Base-by-base conservation (phyloP, 2,888 invertebrate species). In the Suillia variegata region DNA sequence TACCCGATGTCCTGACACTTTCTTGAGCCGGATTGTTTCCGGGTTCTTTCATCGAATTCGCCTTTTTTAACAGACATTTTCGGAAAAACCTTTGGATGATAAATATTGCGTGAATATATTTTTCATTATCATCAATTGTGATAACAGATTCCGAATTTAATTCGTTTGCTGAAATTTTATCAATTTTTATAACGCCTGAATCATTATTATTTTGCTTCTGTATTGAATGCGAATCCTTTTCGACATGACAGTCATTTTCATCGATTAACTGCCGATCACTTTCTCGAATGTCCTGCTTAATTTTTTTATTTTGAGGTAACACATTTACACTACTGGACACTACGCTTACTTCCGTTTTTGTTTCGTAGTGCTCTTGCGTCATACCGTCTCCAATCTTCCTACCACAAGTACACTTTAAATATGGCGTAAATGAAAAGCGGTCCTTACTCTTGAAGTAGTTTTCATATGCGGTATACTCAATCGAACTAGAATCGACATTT, bases 11-110 rank as follows among this genome's bases (percentile, higher is more conserved):
- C n/a, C n/a, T n/a, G n/a, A n/a, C n/a, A n/a, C n/a, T n/a, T n/a
- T n/a, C n/a, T n/a, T n/a, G n/a, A n/a, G n/a, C n/a, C 5, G 2
- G 20, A 3, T 4, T 18, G 15, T 2, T 31, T 4, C 15, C 17
- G 15, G 17, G 33, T 26, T 17, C 2, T 24, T 21, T 15, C 13
- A 31, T 12, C 2, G 2, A 10, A 1, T 1, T 18, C 8, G n/a
- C 42, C 17, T 31, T 65, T 53, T 58, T 70, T 24, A 54, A 63
- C n/a, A 73, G 59, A 61, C 66, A 70, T 22, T 62, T 58, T 12
- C 77, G 71, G 18, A 71, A 71, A 45, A 68, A 71, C 5, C 71
- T 68, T 58, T 79, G 79, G 53, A 79, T 77, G 33, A 74, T 60
- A 50, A 67, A 64, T 57, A 76, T 65, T 1, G 79, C 70, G n/a